Conservation (phyloP, 2,888 invertebrate species). For the Cheilosia variabilis region DNA sequence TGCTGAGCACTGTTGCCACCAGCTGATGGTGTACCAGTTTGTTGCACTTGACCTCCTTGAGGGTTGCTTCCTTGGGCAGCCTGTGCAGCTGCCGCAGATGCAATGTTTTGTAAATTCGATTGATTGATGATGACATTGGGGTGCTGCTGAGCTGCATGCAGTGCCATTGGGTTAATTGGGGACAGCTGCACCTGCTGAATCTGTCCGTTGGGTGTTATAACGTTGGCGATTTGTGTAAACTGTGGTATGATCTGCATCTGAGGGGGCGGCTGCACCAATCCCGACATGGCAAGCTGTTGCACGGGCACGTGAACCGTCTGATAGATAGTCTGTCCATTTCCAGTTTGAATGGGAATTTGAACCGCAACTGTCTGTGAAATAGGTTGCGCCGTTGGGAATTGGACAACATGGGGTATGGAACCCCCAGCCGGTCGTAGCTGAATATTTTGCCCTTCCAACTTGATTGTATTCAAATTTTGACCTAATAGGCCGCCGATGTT, state of each 20-base stretch:
- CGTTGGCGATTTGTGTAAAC: constrained; percentile 91
- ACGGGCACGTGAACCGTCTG: constrained; percentile 98
- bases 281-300: constrained; percentile 88
- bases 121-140: constrained; percentile 82
- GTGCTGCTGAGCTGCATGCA: constrained; percentile 80
- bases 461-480: constrained; percentile 77
- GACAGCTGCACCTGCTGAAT: constrained; percentile 95
- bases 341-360: constrained; percentile 86
- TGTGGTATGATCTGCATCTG: constrained; percentile 93
- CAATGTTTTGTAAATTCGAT: constrained; percentile 79
- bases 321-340: constrained; percentile 95
- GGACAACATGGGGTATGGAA: constrained; percentile 81
- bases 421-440: constrained; percentile 86
- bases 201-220: constrained; percentile 94
- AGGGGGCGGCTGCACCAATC: constrained; percentile 84
- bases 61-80: constrained; percentile 60
- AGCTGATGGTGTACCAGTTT: constrained; percentile 41
- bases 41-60: constrained; percentile 43
- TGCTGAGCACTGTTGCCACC: constrained; percentile 58
- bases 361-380: constrained; percentile 91
- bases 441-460: constrained; percentile 86
- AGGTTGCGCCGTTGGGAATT: constrained; percentile 81
- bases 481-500: constrained; percentile 79
- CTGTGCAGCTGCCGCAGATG: constrained; percentile 76
- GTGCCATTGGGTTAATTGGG: constrained; percentile 84